Conservation (phyloP, 1,140 invertebrate species). For the Saccostrea cuccullata region DNA sequence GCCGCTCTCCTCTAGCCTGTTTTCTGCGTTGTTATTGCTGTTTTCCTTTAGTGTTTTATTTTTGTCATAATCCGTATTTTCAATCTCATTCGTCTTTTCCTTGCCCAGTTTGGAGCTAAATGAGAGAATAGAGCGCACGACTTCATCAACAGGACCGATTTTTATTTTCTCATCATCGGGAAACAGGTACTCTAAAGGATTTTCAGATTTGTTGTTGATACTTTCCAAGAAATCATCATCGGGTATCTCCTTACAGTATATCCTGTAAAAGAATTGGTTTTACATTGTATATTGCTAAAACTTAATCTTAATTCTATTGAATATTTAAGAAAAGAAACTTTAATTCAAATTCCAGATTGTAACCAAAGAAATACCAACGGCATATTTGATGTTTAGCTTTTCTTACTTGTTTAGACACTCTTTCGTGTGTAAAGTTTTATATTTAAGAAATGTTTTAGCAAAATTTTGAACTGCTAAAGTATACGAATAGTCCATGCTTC, state of each 20-base stretch:
- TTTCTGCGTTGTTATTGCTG: not conserved
- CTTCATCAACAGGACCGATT: not conserved
- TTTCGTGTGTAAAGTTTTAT: no score
- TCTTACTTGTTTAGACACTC: no score
- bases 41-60: not conserved
- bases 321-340: no score
- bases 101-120: not conserved
- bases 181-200: not conserved
- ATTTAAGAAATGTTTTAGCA: no score
- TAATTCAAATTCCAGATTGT: no score
- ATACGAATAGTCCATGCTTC: no score
- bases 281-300: no score
- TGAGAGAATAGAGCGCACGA: not conserved
- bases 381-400: no score
- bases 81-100: not conserved
- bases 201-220: not conserved
- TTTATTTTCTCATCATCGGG: not conserved
- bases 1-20: no score
- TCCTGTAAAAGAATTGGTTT: not conserved
- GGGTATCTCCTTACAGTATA: not conserved
- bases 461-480: no score
- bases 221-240: not conserved
- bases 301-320: no score
- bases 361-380: no score
- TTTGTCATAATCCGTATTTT: not conserved